These are phyloP conservation scores for Perccottus glenii DNA, from an alignment of 2,113 vertebrate genomes.

Conservation along the genomic window DNA sequence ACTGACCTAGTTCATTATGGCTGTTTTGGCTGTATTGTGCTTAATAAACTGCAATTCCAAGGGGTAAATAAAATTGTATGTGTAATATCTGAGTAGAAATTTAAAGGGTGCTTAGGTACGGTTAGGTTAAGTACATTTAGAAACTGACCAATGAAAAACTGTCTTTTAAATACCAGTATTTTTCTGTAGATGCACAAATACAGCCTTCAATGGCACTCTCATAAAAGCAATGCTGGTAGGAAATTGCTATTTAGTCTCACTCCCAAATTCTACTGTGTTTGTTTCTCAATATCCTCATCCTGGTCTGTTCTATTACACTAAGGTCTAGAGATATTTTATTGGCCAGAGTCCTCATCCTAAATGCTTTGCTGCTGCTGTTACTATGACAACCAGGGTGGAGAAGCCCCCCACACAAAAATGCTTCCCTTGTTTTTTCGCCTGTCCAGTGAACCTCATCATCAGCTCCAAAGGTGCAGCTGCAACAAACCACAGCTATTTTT, in stretches of 20 bases:
- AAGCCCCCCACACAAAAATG: constrained; percentile 41
- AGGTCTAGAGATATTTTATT: constrained; percentile 52
- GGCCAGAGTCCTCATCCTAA: constrained; percentile 54
- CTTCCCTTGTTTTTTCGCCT: constrained; percentile 40
- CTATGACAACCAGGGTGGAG: constrained; percentile 69
- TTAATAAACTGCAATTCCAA: too few species aligned
- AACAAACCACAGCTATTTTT: constrained; percentile 30
- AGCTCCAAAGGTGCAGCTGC: constrained; percentile 53
- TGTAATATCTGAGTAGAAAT: too few species aligned
- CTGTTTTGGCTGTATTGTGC: too few species aligned
- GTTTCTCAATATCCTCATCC: constrained; percentile 48
- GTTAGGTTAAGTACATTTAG: too few species aligned
- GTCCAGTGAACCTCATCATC: constrained; percentile 59
- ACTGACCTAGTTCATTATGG: too few species aligned
- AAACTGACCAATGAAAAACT: too few species aligned
- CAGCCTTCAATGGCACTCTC: constrained; percentile 23
- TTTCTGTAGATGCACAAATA: constrained; percentile 15
- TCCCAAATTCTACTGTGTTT: constrained; percentile 40
- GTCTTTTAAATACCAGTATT: too few species aligned
- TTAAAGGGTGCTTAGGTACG: too few species aligned
- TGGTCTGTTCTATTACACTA: constrained; percentile 33
- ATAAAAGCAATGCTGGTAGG: constrained; percentile 45
- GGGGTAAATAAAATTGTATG: too few species aligned
- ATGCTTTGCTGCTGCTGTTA: constrained; percentile 65
- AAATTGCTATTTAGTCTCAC: constrained; percentile 50